Evolutionary conservation across 2,113 vertebrate species (phyloP).

Genomic region (Macroglossus sobrinus): DNA sequence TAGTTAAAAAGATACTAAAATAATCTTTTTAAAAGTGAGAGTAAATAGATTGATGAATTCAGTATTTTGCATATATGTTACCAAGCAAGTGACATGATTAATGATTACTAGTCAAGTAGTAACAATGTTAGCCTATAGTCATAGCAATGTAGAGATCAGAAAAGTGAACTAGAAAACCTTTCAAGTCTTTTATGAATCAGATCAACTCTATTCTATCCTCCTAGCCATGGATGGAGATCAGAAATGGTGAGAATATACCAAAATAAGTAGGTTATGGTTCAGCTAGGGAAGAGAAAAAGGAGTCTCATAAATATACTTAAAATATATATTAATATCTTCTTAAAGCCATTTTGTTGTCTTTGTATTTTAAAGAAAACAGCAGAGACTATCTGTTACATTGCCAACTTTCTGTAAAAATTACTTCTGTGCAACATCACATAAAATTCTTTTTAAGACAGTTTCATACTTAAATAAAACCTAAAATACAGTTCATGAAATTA

Average conservation of each 20-base stretch:
- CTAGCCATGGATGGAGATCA: neutral
- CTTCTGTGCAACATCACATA: neutral
- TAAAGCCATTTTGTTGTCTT: neutral
- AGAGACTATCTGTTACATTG: neutral
- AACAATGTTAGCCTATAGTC: neutral
- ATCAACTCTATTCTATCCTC: neutral
- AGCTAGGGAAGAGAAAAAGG: neutral
- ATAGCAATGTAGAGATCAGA: neutral
- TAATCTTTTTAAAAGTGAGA: neutral
- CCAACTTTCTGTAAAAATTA: neutral
- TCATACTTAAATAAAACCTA: neutral
- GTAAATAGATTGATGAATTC: neutral
- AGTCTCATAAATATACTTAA: neutral
- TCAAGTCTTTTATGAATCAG: neutral
- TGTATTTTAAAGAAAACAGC: neutral
- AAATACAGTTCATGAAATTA: neutral
- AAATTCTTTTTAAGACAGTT: neutral
- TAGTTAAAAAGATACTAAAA: neutral
- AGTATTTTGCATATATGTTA: neutral
- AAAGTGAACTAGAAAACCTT: neutral
- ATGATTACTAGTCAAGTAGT: neutral
- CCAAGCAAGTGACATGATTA: neutral
- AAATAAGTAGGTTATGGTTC: neutral
- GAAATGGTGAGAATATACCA: neutral
- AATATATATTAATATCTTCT: neutral